These are phyloP conservation scores for Anas bahamensis DNA, from an alignment of 2,797 vertebrate genomes.

Conservation along the genomic window DNA sequence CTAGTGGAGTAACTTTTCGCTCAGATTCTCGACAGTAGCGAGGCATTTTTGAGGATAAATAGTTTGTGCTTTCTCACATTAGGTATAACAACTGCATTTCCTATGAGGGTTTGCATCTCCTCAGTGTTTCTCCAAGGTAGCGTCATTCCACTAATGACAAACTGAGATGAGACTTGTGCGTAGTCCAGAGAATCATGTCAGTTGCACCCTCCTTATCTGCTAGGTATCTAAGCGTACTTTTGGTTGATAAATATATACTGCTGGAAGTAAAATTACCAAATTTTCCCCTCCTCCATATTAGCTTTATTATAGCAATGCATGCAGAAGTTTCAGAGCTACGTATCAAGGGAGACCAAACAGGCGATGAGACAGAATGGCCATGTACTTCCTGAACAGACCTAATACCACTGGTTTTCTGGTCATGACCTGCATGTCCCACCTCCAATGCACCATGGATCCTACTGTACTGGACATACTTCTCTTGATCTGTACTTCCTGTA, in stretches of 20 bases:
- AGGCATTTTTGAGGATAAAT: background rate
- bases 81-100: background rate
- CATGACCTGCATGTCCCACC: background rate
- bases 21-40: background rate
- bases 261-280: background rate
- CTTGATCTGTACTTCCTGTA: background rate
- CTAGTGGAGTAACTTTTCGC: background rate
- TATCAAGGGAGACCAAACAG: background rate
- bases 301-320: background rate
- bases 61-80: background rate
- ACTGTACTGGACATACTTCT: background rate
- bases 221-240: background rate
- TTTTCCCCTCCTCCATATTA: background rate
- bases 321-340: too few species aligned
- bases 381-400: background rate
- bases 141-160: background rate
- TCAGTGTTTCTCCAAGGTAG: background rate
- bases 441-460: background rate
- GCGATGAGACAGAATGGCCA: background rate
- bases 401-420: background rate
- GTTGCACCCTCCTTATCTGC: background rate
- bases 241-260: background rate
- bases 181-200: background rate
- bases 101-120: background rate
- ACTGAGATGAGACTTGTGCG: background rate